These are phyloP conservation scores for Leptinotarsa undecemlineata DNA, from an alignment of 1,140 invertebrate genomes.

Conservation along the genomic window DNA sequence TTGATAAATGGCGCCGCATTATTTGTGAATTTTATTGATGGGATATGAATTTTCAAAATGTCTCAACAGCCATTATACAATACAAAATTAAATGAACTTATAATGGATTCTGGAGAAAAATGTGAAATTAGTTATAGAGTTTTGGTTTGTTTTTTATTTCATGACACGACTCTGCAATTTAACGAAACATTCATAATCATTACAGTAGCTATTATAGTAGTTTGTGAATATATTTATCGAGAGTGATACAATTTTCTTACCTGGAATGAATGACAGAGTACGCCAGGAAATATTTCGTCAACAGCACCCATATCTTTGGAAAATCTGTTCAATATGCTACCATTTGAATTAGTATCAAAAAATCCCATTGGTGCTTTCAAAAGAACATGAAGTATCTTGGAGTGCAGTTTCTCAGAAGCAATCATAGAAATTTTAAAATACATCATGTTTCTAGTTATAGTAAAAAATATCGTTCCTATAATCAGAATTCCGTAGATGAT, in stretches of 20 bases:
- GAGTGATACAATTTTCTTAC: constrained; percentile 47
- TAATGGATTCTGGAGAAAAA: no score
- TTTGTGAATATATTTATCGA: no score
- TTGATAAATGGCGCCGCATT: no score
- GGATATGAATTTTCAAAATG: no score
- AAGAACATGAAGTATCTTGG: constrained; percentile 66
- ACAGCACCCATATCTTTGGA: constrained; percentile 60
- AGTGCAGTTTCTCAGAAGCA: constrained; percentile 67
- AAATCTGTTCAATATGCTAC: constrained; percentile 47
- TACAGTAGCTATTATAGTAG: no score
- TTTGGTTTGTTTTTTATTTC: no score
- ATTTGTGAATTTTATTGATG: no score
- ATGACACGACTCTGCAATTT: no score
- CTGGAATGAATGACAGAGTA: constrained; percentile 66
- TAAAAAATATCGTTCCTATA: constrained; percentile 42
- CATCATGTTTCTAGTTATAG: constrained; percentile 56
- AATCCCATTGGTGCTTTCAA: constrained; percentile 72
- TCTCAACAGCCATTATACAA: no score
- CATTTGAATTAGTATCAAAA: constrained; percentile 81
- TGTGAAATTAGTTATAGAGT: no score
- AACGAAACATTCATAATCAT: no score
- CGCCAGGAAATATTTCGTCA: constrained; percentile 67
- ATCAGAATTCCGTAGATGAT: constrained; percentile 41
- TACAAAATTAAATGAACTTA: no score
- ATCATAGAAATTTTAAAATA: constrained; percentile 69